These are phyloP conservation scores for Anolis apletophallus DNA, from an alignment of 2,797 vertebrate genomes.

Conservation along the genomic window DNA sequence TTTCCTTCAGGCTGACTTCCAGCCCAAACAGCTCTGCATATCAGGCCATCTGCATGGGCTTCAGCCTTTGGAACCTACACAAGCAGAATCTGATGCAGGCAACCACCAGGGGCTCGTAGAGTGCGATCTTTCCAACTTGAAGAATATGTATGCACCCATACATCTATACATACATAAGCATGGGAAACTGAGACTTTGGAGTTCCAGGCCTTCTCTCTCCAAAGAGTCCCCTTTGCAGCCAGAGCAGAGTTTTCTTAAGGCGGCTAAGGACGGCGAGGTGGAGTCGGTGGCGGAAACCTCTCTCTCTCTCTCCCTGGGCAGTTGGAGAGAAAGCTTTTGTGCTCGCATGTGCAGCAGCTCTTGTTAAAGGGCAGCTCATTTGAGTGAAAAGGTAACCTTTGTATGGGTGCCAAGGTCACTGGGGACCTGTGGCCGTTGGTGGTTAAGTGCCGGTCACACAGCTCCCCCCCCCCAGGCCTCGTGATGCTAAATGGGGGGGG, in stretches of 20 bases:
- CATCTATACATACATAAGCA: too few species aligned
- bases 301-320: background rate
- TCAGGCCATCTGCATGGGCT: background rate
- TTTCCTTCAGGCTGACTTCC: too few species aligned
- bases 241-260: background rate
- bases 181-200: background rate
- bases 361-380: background rate
- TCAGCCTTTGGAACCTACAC: too few species aligned
- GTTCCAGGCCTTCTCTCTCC: background rate
- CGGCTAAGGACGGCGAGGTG: background rate
- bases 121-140: background rate
- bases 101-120: background rate
- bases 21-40: too few species aligned
- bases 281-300: background rate
- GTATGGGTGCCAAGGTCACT: conserved; percentile 1
- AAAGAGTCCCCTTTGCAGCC: background rate
- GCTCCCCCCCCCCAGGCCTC: background rate
- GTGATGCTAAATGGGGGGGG: conserved; percentile 10
- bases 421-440: background rate
- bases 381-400: conserved; percentile 1
- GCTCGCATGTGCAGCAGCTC: background rate
- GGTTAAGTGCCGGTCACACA: conserved; percentile 8
- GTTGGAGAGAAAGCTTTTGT: conserved; percentile 35
- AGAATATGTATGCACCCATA: background rate
- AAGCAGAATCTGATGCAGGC: background rate